phyloP scores from a whole-genome alignment of 2,797 vertebrate genomes.

The Typhlichthys eigenmanni region DNA sequence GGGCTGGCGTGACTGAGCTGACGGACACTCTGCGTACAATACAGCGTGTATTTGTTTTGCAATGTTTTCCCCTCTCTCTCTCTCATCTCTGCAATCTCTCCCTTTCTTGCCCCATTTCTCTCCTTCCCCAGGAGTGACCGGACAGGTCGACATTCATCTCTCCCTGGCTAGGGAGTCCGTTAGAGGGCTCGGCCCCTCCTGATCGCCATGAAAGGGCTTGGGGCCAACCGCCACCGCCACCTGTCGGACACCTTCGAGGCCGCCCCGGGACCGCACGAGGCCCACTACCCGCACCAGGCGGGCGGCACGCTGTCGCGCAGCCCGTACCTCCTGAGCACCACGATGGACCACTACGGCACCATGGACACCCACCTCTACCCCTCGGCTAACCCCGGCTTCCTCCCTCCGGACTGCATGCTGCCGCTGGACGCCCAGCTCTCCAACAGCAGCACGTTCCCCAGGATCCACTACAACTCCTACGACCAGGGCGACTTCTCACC shows the following conservation, averaged over 20 bases:
- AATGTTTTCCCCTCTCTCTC: slow-evolving; percentile 1
- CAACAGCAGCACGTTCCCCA: slow-evolving; percentile 95
- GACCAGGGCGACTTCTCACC: slow-evolving; percentile 82
- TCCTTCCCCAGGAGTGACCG: slow-evolving; percentile 58
- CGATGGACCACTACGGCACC: slow-evolving; percentile 85
- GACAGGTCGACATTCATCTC: slow-evolving; percentile 46
- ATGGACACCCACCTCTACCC: slow-evolving; percentile 85
- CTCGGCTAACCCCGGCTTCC: slow-evolving; percentile 77
- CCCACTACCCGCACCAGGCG: slow-evolving; percentile 79
- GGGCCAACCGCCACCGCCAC: slow-evolving; percentile 91
- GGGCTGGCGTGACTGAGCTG: slow-evolving; percentile 24
- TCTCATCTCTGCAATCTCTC: slow-evolving; percentile 13
- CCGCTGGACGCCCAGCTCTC: slow-evolving; percentile 95
- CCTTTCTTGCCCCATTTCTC: slow-evolving; percentile 25
- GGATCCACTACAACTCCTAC: slow-evolving; percentile 96
- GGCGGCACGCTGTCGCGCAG: slow-evolving; percentile 85
- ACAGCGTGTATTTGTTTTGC: slow-evolving; percentile 6
- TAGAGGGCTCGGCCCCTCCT: slow-evolving; percentile 71
- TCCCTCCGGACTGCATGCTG: slow-evolving; percentile 89
- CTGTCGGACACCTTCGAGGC: slow-evolving; percentile 92
- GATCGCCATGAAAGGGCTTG: slow-evolving; percentile 93
- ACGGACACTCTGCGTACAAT: slow-evolving; percentile 3
- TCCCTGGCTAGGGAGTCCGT: slow-evolving; percentile 73
- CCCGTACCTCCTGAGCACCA: slow-evolving; percentile 89
- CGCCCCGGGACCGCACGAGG: slow-evolving; percentile 83